Conservation (phyloP, 2,888 invertebrate genomes). For the Pollenia amentaria region DNA sequence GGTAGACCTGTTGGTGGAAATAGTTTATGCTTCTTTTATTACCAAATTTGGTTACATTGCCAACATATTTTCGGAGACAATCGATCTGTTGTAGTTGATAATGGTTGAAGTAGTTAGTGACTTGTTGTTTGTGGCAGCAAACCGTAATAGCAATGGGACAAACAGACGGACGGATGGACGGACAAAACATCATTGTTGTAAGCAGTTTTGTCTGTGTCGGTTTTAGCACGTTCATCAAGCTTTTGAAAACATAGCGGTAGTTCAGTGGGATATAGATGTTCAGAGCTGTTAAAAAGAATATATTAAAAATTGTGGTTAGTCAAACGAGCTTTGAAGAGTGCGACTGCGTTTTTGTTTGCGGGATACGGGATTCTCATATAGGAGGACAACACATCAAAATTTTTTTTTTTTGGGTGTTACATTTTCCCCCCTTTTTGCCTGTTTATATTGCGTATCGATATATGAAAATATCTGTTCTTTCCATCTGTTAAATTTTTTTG, state of each 20-base stretch:
- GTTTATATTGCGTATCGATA: too few relatives aligned
- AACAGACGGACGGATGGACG: background rate
- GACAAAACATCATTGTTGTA: slow-evolving; percentile 37
- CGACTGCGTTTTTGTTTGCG: too few relatives aligned
- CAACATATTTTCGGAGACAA: slow-evolving; percentile 74
- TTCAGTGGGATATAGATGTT: too few relatives aligned
- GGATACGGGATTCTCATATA: too few relatives aligned
- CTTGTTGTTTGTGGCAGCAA: slow-evolving; percentile 39
- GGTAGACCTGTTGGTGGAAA: slow-evolving; percentile 69
- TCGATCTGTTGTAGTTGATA: slow-evolving; percentile 72
- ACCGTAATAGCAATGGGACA: slow-evolving; percentile 44
- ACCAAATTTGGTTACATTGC: slow-evolving; percentile 77
- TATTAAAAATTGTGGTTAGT: background rate
- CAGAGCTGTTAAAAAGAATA: too few relatives aligned
- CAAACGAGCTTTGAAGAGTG: background rate
- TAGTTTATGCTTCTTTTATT: slow-evolving; percentile 73
- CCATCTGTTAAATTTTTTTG: too few relatives aligned
- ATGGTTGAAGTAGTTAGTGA: slow-evolving; percentile 56
- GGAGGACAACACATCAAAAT: too few relatives aligned
- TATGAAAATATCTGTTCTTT: too few relatives aligned
- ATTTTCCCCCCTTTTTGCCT: too few relatives aligned
- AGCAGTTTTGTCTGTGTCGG: slow-evolving; percentile 59
- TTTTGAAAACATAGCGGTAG: slow-evolving; percentile 24
- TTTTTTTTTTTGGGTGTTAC: too few relatives aligned
- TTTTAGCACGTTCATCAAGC: slow-evolving; percentile 70